Evolutionary conservation across 2,888 invertebrate species (phyloP).

Genomic region (Cheilosia scutellata): DNA sequence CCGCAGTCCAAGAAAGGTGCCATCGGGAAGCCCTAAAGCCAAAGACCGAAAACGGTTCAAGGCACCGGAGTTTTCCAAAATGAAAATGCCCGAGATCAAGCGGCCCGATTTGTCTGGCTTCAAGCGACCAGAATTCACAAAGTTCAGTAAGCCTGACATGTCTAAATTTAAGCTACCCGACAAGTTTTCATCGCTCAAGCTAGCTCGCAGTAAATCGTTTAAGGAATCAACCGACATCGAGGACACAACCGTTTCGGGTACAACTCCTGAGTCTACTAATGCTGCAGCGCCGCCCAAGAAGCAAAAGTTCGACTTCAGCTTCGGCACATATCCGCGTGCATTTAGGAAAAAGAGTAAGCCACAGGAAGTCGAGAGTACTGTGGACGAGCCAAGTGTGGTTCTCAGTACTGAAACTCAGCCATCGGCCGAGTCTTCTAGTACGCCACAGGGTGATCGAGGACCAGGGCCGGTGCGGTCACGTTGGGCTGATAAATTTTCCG

Average conservation of each 20-base stretch:
- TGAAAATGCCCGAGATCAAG: constrained; percentile 84
- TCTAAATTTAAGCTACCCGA: constrained; percentile 88
- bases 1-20: constrained; percentile 84
- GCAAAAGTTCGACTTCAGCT: constrained; percentile 89
- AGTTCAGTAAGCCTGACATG: constrained; percentile 86
- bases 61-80: constrained; percentile 83
- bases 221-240: constrained; percentile 79
- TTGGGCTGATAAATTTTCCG: constrained; percentile 85
- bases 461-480: constrained; percentile 85
- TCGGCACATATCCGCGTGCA: constrained; percentile 91
- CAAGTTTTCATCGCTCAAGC: constrained; percentile 87
- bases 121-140: constrained; percentile 84
- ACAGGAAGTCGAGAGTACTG: constrained; percentile 77
- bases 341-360: constrained; percentile 84
- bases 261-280: constrained; percentile 85
- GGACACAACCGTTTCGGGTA: constrained; percentile 74
- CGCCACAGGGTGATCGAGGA: constrained; percentile 86
- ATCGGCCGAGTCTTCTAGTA: constrained; percentile 88
- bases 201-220: constrained; percentile 84
- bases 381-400: constrained; percentile 81
- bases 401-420: constrained; percentile 86
- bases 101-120: constrained; percentile 78
- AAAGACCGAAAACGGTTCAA: constrained; percentile 82
- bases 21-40: constrained; percentile 82
- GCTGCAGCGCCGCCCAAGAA: constrained; percentile 85